These are phyloP conservation scores for Salvelinus namaycush DNA, from an alignment of 2,113 vertebrate species.

Conservation along the genomic window DNA sequence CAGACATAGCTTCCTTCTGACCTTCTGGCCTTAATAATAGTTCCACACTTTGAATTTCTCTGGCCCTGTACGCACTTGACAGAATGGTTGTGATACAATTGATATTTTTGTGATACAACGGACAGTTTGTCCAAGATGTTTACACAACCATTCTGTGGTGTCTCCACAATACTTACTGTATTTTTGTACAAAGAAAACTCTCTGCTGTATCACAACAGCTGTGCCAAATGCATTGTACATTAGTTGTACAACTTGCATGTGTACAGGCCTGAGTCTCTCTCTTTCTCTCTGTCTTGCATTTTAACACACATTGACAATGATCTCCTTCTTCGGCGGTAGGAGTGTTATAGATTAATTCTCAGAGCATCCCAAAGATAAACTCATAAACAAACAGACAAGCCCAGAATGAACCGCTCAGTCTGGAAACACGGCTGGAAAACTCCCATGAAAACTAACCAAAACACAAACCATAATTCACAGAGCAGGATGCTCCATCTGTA, in stretches of 20 bases:
- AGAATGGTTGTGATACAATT: too few relatives aligned
- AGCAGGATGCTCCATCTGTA: constrained; percentile 57
- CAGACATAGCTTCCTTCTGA: constrained; percentile 15
- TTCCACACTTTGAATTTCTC: not conserved
- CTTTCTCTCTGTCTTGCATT: too few relatives aligned
- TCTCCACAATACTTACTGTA: too few relatives aligned
- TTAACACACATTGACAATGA: constrained; percentile 24
- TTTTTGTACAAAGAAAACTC: too few relatives aligned
- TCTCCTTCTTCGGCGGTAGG: constrained; percentile 23
- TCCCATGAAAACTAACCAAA: constrained; percentile 53
- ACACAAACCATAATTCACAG: constrained; percentile 49
- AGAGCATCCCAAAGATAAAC: constrained; percentile 34
- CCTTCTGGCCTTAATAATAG: not conserved
- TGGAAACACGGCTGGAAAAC: constrained; percentile 41
- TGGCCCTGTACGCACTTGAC: too few relatives aligned
- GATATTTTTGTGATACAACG: too few relatives aligned
- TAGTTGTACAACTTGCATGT: too few relatives aligned
- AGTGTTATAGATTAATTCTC: constrained; percentile 33
- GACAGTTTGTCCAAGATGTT: too few relatives aligned
- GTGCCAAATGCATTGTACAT: too few relatives aligned
- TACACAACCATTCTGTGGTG: too few relatives aligned
- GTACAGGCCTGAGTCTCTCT: too few relatives aligned
- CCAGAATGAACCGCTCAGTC: constrained; percentile 47
- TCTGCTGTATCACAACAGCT: too few relatives aligned
- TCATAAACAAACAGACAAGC: constrained; percentile 48